These are phyloP conservation scores for Cavia porcellus DNA, from an alignment of 2,113 vertebrate genomes.

Conservation along the genomic window DNA sequence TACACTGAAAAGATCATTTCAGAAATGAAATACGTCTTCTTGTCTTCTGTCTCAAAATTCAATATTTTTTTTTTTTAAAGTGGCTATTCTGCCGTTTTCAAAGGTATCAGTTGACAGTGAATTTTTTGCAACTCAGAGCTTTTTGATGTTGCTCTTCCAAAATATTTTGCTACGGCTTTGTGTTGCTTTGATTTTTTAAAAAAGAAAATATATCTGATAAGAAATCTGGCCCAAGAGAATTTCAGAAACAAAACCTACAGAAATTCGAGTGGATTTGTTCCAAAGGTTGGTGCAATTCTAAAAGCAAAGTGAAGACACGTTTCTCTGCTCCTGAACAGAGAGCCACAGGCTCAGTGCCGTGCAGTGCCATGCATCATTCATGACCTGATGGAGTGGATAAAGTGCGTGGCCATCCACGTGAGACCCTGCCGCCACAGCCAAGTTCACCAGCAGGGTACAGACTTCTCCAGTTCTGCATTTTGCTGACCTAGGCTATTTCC, in stretches of 20 bases:
- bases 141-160: constrained; percentile 43
- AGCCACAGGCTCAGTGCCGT: background rate
- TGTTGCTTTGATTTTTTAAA: constrained; percentile 33
- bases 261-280: constrained; percentile 61
- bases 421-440: background rate
- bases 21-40: background rate
- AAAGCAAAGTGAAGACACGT: constrained; percentile 6
- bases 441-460: constrained; percentile 4
- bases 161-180: constrained; percentile 40
- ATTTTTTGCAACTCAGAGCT: constrained; percentile 24
- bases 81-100: background rate
- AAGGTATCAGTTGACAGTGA: background rate
- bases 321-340: background rate
- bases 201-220: constrained; percentile 53
- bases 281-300: constrained; percentile 39
- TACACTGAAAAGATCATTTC: constrained; percentile 27
- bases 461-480: constrained; percentile 54
- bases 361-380: constrained; percentile 54
- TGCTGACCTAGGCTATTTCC: constrained; percentile 66
- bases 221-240: constrained; percentile 59
- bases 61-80: background rate
- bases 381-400: constrained; percentile 41
- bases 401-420: background rate
- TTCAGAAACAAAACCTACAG: constrained; percentile 35
- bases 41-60: background rate